Evolutionary conservation across 2,888 invertebrate species (phyloP).

Genomic region (Leucophenga maculata): DNA sequence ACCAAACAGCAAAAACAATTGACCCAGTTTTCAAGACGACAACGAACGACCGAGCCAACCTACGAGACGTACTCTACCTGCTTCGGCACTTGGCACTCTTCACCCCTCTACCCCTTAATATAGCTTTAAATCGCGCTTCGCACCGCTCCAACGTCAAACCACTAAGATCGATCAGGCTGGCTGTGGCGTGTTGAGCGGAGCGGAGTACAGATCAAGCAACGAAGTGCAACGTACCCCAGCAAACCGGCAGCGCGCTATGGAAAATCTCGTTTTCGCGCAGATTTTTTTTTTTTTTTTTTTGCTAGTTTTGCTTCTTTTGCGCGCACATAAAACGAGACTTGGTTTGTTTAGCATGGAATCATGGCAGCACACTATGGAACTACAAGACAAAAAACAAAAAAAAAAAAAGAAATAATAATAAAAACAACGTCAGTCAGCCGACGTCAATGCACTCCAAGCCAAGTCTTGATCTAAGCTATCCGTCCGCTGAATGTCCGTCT

Average conservation of each 20-base stretch:
- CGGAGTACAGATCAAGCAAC: background rate
- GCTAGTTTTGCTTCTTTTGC: conserved; percentile 11
- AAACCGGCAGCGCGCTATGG: conserved; percentile 22
- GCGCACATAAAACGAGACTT: conserved; percentile 22
- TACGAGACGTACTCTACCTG: conserved; percentile 43
- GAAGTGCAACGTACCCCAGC: conserved; percentile 20
- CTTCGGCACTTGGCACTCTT: background rate
- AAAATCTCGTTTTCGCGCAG: conserved; percentile 26
- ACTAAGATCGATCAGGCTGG: background rate
- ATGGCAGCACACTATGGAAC: conserved; percentile 10
- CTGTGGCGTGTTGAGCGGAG: too few relatives aligned
- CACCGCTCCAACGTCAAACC: too few relatives aligned
- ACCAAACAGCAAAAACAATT: conserved; percentile 62
- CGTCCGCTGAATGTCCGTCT: background rate
- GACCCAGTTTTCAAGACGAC: conserved; percentile 71
- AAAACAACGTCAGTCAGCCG: conserved; percentile 5
- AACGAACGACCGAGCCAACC: conserved; percentile 63
- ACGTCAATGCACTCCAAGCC: conserved; percentile 21
- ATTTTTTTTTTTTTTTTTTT: conserved; percentile 8
- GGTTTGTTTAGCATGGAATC: conserved; percentile 22
- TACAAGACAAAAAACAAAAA: too few relatives aligned
- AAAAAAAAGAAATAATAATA: too few relatives aligned
- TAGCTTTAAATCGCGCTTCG: too few relatives aligned
- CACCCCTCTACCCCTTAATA: too few relatives aligned
- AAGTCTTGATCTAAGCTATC: conserved; percentile 14